Base-by-base conservation (phyloP, 2,797 vertebrate species). In the Phylloscopus collybita region DNA sequence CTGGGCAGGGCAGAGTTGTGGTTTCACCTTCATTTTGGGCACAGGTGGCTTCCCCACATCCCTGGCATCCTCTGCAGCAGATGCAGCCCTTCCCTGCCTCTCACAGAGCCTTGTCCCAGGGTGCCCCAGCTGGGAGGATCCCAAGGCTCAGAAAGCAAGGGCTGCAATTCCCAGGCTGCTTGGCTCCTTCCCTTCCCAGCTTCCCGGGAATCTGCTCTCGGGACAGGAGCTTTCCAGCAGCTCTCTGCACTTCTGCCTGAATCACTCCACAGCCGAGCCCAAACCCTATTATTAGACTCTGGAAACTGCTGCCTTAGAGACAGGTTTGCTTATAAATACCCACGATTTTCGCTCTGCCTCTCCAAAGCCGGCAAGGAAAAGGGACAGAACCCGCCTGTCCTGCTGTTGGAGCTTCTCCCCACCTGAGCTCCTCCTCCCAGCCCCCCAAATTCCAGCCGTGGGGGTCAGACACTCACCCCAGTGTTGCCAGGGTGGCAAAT, bases 231-330 rank as follows among this genome's bases (percentile, higher is more conserved):
- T 80, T 88, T 34, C 44, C 91, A 86, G 80, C 89, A 85, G 85
- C 80, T 83, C 92, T 59, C 13, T 90, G 94, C 93, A 91, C 23
- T 13, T 36, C 89, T 59, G 84, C 47, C 65, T 94, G 90, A 91
- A 88, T 93, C 95, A 65, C 13, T 3, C 92, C 49, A 64, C 40
- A 53, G 84, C 90, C 76, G 56, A 83, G 49, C 81, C 86, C 88
- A 59, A 90, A 44, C 78, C 65, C 92, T 96, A 92, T 96, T 95
- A 95, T 95, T 95, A 97, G 88, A 78, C 70, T 87, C 89, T 59
- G 92, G 88, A 88, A 96, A 89, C 67, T 75, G 95, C 95, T 94
- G 94, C 95, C 94, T 96, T 89, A 94, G 92, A 92, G 94, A 95
- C 90, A 95, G 86, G 76, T 95, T 93, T 96, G 91, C 92, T 91